These are phyloP conservation scores for Hydraecia micacea DNA, from an alignment of 2,888 invertebrate genomes.

Conservation along the genomic window DNA sequence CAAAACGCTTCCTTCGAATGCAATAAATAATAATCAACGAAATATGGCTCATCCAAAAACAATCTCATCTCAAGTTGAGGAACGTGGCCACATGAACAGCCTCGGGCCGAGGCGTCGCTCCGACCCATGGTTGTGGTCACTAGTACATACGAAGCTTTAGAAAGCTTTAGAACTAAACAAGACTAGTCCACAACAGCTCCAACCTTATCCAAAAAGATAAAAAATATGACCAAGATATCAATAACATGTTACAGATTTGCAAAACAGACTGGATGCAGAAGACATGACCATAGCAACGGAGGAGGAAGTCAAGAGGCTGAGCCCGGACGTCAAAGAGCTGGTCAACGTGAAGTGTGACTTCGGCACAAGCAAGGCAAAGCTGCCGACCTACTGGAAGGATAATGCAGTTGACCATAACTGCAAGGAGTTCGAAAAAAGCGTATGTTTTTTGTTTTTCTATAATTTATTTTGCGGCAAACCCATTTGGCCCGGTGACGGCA, in stretches of 20 bases:
- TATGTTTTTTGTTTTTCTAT: conserved; percentile 30
- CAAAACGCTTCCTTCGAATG: background rate
- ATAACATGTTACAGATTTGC: conserved; percentile 52
- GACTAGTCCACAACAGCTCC: background rate
- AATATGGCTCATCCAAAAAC: background rate
- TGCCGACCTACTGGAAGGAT: conserved; percentile 64
- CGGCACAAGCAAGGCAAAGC: conserved; percentile 27
- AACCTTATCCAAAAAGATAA: background rate
- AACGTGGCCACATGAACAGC: background rate
- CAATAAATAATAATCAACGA: background rate
- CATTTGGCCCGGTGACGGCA: background rate
- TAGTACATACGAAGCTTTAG: background rate
- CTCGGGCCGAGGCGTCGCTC: background rate
- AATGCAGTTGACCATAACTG: conserved; percentile 63
- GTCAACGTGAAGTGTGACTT: conserved; percentile 64
- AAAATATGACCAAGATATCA: background rate
- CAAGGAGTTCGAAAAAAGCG: conserved; percentile 58
- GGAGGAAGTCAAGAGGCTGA: conserved; percentile 54
- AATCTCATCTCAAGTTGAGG: background rate
- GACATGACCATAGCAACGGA: conserved; percentile 45
- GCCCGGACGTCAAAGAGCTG: conserved; percentile 39
- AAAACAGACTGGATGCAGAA: conserved; percentile 28
- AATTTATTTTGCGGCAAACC: no score
- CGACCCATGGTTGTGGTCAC: background rate
- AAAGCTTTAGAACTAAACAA: background rate